Base-by-base conservation (phyloP, 2,113 vertebrate species). In the Arothron firmamentum region DNA sequence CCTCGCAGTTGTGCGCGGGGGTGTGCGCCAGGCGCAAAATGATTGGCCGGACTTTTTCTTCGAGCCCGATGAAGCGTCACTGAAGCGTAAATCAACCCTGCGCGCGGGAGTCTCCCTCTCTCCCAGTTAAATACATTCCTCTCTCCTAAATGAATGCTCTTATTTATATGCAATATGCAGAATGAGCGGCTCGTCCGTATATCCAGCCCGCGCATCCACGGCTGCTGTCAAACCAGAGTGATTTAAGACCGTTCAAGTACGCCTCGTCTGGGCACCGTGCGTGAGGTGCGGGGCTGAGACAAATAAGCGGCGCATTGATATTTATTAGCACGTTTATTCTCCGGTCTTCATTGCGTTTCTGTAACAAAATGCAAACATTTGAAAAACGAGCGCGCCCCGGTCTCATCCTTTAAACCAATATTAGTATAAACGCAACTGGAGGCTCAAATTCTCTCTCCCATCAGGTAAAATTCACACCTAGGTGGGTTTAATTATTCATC, bases 21-120 rank as follows among this genome's bases (percentile, higher is more conserved):
- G 63, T 68, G 34, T 83, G 90, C 87, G 90, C 88, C 91, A 88
- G 90, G 85, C 89, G 94, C 91, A 87, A 95, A 95, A 92, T 94
- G 95, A 98, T 97, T 98, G 95, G 96, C 93, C 93, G 91, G 92
- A 93, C 90, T 92, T 94, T 95, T 94, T 94, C 92, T 93, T 91
- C 91, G 87, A 90, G 92, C 88, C 92, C 93, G 93, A 95, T 95
- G 95, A 96, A 96, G 93, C 92, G 90, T 94, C 94, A 93, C 90
- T 90, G 91, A 85, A 84, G 90, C 93, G 92, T 98, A 93, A 95
- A 97, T 96, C 94, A 96, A 91, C 87, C 89, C 85, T 87, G 91
- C 52, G 17, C 52, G 4, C 64, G 2, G 23, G 7, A 19, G 45
- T 16, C 60, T 11, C 47, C 15, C 52, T 47, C 61, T 21, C 23